These are phyloP conservation scores for Ethmia dodecea DNA, from an alignment of 2,888 invertebrate genomes.

Conservation along the genomic window DNA sequence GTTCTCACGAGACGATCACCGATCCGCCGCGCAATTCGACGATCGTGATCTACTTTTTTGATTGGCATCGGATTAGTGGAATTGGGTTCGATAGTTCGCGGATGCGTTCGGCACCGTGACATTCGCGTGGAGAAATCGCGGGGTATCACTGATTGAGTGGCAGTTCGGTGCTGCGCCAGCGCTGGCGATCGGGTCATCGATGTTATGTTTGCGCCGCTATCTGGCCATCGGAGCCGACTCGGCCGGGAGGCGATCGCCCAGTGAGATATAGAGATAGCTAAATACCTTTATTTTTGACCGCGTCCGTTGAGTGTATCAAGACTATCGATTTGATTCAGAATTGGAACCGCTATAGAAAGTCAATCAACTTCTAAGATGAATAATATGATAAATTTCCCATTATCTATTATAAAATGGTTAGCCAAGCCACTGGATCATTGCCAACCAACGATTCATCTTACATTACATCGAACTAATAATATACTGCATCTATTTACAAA, in stretches of 20 bases:
- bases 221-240: slow-evolving; percentile 34
- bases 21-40: slow-evolving; percentile 55
- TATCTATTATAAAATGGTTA: too few relatives aligned
- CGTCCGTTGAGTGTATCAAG: slow-evolving; percentile 39
- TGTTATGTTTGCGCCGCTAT: slow-evolving; percentile 54
- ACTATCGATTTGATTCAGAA: slow-evolving; percentile 53
- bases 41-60: slow-evolving; percentile 71
- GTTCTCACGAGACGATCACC: slow-evolving; percentile 69
- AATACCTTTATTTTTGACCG: slow-evolving; percentile 57
- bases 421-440: too few relatives aligned
- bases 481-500: too few relatives aligned
- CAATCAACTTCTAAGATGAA: slow-evolving; percentile 51
- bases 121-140: slow-evolving; percentile 61
- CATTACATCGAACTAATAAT: too few relatives aligned
- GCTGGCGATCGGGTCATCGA: slow-evolving; percentile 48
- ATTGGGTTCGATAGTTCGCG: slow-evolving; percentile 51
- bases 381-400: slow-evolving; percentile 28
- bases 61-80: slow-evolving; percentile 69
- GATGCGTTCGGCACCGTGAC: slow-evolving; percentile 56
- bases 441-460: too few relatives aligned
- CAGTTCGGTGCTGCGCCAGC: slow-evolving; percentile 36
- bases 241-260: slow-evolving; percentile 41
- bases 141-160: slow-evolving; percentile 51
- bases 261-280: slow-evolving; percentile 62
- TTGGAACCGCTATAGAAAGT: slow-evolving; percentile 66